phyloP scores from a whole-genome alignment of 2,888 invertebrate genomes.

The Ariolimax columbianus region DNA sequence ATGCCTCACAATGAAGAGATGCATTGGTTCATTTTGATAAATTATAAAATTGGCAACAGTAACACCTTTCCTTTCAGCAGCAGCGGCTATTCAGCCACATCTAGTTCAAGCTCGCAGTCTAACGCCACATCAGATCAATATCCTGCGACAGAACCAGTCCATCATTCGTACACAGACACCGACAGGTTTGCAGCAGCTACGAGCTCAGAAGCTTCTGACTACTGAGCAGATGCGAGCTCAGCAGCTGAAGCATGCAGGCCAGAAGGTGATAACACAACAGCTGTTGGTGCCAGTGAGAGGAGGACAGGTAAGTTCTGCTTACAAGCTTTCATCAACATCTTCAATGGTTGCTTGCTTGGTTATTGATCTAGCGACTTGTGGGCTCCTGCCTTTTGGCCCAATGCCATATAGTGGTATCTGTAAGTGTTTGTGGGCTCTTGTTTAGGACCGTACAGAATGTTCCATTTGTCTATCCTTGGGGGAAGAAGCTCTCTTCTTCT shows the following conservation, averaged over 20 bases:
- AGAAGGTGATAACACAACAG: slow-evolving; percentile 78
- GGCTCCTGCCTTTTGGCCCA: too few relatives aligned
- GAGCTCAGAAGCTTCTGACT: slow-evolving; percentile 63
- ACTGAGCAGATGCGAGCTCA: slow-evolving; percentile 60
- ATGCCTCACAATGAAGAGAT: background rate
- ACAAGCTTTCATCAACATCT: background rate
- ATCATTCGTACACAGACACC: slow-evolving; percentile 57
- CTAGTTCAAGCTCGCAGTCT: slow-evolving; percentile 61
- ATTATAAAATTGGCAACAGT: background rate
- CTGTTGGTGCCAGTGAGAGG: slow-evolving; percentile 61
- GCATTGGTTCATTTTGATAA: background rate
- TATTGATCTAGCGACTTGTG: too few relatives aligned
- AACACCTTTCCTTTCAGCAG: slow-evolving; percentile 8
- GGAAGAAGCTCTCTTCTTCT: too few relatives aligned
- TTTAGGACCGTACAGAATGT: too few relatives aligned
- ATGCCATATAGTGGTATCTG: too few relatives aligned
- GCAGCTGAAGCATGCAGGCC: slow-evolving; percentile 61
- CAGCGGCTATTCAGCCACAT: slow-evolving; percentile 69
- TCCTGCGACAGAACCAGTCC: slow-evolving; percentile 58
- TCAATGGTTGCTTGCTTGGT: too few relatives aligned
- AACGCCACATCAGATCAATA: slow-evolving; percentile 66
- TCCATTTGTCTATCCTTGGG: too few relatives aligned
- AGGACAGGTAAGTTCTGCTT: slow-evolving; percentile 53
- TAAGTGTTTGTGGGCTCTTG: too few relatives aligned
- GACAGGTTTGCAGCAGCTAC: slow-evolving; percentile 57